phyloP scores from a whole-genome alignment of 2,888 invertebrate species.

The Sycophila texana region DNA sequence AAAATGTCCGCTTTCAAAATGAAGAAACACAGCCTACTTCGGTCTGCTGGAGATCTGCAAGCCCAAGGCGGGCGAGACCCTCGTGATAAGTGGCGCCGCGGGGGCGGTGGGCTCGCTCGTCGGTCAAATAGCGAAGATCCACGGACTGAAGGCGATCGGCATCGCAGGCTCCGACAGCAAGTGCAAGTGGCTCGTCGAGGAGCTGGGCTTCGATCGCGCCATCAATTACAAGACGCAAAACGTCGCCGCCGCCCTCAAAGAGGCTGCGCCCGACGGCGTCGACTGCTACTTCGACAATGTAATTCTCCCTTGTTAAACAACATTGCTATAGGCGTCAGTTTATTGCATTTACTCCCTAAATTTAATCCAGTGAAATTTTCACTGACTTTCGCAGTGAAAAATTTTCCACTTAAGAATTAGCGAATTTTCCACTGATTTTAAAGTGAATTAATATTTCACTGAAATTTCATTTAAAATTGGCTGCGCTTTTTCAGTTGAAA shows the following conservation, averaged over 20 bases:
- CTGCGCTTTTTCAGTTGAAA: too few relatives aligned
- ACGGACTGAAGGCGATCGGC: constrained; percentile 83
- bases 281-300: constrained; percentile 89
- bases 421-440: too few relatives aligned
- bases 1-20: too few relatives aligned
- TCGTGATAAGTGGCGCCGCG: constrained; percentile 85
- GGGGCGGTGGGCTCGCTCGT: constrained; percentile 88
- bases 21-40: constrained; percentile 85
- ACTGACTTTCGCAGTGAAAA: too few relatives aligned
- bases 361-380: too few relatives aligned
- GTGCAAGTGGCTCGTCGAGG: constrained; percentile 81
- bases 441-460: too few relatives aligned
- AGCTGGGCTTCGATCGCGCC: constrained; percentile 82
- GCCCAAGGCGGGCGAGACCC: constrained; percentile 84
- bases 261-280: constrained; percentile 82
- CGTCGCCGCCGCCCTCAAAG: constrained; percentile 77
- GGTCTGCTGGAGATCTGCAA: constrained; percentile 84
- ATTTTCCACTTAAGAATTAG: too few relatives aligned
- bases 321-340: too few relatives aligned
- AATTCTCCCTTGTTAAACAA: too few relatives aligned
- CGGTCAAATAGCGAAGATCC: constrained; percentile 86
- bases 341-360: too few relatives aligned
- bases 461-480: too few relatives aligned
- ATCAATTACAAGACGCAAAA: constrained; percentile 84
- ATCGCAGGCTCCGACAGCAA: constrained; percentile 85